Conservation (phyloP, 2,113 vertebrate genomes). For the Malurus cyaneus region DNA sequence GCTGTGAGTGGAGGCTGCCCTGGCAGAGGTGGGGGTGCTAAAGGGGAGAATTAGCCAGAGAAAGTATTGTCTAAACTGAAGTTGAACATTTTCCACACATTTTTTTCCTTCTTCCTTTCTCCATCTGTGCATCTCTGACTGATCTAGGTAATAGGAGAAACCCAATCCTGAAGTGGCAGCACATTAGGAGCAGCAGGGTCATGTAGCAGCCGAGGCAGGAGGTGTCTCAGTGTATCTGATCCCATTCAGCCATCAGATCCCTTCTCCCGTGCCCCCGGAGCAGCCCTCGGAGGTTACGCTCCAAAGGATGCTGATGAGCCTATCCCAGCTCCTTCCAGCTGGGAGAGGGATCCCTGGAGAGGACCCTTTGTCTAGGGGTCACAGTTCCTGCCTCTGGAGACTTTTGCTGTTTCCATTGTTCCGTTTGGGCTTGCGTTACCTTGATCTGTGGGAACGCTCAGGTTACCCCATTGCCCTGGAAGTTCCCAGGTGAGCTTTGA, state of each 20-base stretch:
- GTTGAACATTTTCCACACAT: accelerated
- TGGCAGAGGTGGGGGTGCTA: not conserved
- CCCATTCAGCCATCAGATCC: not conserved
- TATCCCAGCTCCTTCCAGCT: not conserved
- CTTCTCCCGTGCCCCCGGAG: not conserved
- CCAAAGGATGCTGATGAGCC: accelerated
- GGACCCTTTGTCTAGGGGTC: not conserved
- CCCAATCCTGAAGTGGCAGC: not conserved
- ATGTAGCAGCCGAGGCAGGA: accelerated
- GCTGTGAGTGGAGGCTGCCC: not conserved
- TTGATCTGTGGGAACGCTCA: not conserved
- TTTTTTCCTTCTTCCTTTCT: not conserved
- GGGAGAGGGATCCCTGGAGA: not conserved
- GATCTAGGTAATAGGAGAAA: not conserved
- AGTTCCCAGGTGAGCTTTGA: not conserved
- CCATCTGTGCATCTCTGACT: accelerated
- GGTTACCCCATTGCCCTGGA: accelerated
- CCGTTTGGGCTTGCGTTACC: not conserved
- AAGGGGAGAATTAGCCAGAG: not conserved
- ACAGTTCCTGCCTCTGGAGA: not conserved
- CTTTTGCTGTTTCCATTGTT: not conserved
- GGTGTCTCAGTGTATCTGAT: not conserved
- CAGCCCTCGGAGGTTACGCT: accelerated
- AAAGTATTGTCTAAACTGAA: not conserved
- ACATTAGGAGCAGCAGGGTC: not conserved